phyloP scores from a whole-genome alignment of 2,113 vertebrate species.

The Python bivittatus region DNA sequence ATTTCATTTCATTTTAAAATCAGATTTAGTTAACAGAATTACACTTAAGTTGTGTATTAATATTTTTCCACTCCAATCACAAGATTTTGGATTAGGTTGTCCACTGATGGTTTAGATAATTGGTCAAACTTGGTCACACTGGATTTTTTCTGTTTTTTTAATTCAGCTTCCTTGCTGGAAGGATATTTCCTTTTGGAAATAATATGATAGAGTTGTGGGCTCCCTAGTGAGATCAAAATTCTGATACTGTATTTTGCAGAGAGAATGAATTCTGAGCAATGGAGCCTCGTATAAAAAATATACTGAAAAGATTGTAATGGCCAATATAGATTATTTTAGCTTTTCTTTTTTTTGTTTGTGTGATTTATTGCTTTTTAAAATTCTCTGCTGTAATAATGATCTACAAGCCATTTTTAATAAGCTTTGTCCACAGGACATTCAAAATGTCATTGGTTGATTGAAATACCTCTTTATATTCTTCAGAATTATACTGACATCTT shows the following conservation, averaged over 20 bases:
- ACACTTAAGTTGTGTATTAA: not conserved
- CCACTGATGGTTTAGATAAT: not conserved
- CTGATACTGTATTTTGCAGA: not conserved
- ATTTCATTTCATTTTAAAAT: not conserved
- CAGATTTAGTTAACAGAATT: not conserved
- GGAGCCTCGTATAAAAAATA: not conserved
- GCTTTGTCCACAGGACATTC: not conserved
- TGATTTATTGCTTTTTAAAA: not conserved
- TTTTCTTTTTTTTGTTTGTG: not conserved
- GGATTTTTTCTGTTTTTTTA: not conserved
- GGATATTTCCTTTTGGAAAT: not conserved
- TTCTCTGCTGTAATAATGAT: not conserved
- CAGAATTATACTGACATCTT: conserved; percentile 50
- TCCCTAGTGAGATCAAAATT: not conserved
- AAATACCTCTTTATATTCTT: not conserved
- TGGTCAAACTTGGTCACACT: too few species aligned
- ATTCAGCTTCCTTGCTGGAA: not conserved
- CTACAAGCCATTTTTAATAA: not conserved
- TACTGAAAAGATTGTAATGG: too few species aligned
- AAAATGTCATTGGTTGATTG: not conserved
- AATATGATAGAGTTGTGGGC: not conserved
- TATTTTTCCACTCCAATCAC: not conserved
- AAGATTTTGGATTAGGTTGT: not conserved
- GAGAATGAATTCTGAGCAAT: not conserved
- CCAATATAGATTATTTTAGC: not conserved